These are phyloP conservation scores for Palythoa caribaeorum DNA, from an alignment of 92 coral and sea anemone species.

Conservation along the genomic window DNA sequence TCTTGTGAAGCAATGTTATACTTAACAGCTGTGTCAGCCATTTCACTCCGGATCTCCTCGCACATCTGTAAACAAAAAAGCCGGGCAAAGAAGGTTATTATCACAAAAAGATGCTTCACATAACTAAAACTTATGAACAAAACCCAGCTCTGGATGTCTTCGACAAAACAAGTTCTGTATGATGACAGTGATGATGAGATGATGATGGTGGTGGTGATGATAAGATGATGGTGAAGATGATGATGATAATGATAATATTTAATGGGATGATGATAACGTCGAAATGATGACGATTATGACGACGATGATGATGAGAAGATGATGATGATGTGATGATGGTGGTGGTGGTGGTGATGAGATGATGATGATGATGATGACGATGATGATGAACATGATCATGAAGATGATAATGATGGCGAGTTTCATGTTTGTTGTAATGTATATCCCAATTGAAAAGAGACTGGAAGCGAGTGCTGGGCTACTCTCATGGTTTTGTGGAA, in stretches of 20 bases:
- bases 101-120: too few relatives aligned
- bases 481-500: too few relatives aligned
- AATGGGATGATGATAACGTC: background rate
- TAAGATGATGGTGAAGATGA: background rate
- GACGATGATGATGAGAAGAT: background rate
- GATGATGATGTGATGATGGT: background rate
- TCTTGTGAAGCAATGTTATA: slow-evolving; percentile 75
- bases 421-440: too few relatives aligned
- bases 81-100: background rate
- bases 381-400: background rate
- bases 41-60: slow-evolving; percentile 68
- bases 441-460: too few relatives aligned
- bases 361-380: background rate
- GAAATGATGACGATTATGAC: background rate
- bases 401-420: background rate
- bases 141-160: background rate
- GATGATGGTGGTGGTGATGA: background rate
- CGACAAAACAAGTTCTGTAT: background rate
- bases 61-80: slow-evolving; percentile 53
- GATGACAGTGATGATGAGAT: background rate
- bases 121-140: background rate
- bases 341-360: background rate
- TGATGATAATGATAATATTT: background rate
- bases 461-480: too few relatives aligned
- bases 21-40: slow-evolving; percentile 74